Evolutionary conservation across 2,888 invertebrate species (phyloP), one percentile per base, ranked within the genome.

Genomic region (Cephalotes varians): DNA sequence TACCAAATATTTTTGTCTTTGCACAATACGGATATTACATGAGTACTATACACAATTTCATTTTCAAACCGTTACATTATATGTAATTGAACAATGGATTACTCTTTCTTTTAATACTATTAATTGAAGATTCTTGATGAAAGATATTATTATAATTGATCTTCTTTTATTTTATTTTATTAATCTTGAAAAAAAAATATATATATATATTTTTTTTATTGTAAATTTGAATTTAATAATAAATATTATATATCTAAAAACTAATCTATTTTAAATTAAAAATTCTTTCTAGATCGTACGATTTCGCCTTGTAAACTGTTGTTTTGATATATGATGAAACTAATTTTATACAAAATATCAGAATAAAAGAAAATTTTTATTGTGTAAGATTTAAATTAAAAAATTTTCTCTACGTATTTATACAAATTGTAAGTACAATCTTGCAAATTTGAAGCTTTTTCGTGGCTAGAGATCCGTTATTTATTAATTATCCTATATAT

Each of bases 41-140:
- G n/a, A 9, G 3, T 21, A 49, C 9, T 12, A 37, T 37, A 1
- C 5, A 3, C 7, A 37, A 34, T 15, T 37, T 64, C 25, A 64
- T 56, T 77, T 54, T 67, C 18, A 28, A 65, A 15, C n/a, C n/a
- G n/a, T 56, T 77, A 21, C 44, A 40, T 65, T 54, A 18, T 15
- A 12, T 25, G 12, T n/a, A 49, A 77, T 21, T 1, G n/a, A 51
- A 37, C 15, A 34, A 47, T 49, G 6, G 12, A 18, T 74, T 15
- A 28, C 7, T 25, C 15, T 40, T 76, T 2, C 1, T 74, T 60
- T 15, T 21, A 34, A 1, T 62, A 37, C 3, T 34, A 28, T 21
- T 51, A 51, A 69, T 69, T 34, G 10, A 51, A 49, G 28, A 10
- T 28, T 15, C 1, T 49, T 34, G 10, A 2, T 9, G 34, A 37